A percentile compares a stretch with the other conserved stretches of the same genome.
These are phyloP conservation scores for Epinephelus fuscoguttatus DNA, from an alignment of 2,113 vertebrate species.

Conservation along the genomic window DNA sequence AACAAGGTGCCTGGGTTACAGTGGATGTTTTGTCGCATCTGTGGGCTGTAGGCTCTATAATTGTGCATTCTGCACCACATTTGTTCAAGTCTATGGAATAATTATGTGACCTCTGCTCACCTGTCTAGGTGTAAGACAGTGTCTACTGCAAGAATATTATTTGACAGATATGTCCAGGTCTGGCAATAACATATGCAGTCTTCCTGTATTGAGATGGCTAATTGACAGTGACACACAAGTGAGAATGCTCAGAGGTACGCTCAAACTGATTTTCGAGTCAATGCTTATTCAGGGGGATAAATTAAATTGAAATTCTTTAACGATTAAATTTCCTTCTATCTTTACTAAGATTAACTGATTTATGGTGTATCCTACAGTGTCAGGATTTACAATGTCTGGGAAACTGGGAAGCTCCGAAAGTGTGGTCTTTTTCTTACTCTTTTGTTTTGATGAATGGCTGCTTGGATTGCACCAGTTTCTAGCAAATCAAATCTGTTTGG, in stretches of 20 bases:
- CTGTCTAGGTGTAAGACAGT: not conserved
- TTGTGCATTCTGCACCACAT: constrained; percentile 22
- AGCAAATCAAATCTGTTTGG: constrained; percentile 32
- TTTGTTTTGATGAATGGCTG: constrained; percentile 11
- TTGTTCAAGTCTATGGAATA: constrained; percentile 15
- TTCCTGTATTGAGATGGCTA: not conserved
- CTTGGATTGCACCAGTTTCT: constrained; percentile 12
- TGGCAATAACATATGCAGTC: not conserved
- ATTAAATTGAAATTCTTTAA: not conserved
- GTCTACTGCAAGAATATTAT: not conserved
- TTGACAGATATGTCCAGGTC: not conserved
- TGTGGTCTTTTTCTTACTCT: not conserved
- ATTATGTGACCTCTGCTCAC: constrained; percentile 14
- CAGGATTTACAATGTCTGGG: not conserved
- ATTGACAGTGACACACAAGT: not conserved
- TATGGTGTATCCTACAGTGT: not conserved
- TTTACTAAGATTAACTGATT: not conserved
- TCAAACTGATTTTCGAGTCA: not conserved
- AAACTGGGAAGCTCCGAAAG: not conserved
- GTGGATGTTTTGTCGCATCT: not conserved
- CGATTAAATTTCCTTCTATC: not conserved
- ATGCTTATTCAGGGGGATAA: not conserved
- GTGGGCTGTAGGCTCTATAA: not conserved
- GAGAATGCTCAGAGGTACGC: not conserved
- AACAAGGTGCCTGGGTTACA: not conserved